Evolutionary conservation across 2,888 invertebrate species (phyloP), one percentile per base, ranked within the genome.

Genomic region (Crioceris asparagi): DNA sequence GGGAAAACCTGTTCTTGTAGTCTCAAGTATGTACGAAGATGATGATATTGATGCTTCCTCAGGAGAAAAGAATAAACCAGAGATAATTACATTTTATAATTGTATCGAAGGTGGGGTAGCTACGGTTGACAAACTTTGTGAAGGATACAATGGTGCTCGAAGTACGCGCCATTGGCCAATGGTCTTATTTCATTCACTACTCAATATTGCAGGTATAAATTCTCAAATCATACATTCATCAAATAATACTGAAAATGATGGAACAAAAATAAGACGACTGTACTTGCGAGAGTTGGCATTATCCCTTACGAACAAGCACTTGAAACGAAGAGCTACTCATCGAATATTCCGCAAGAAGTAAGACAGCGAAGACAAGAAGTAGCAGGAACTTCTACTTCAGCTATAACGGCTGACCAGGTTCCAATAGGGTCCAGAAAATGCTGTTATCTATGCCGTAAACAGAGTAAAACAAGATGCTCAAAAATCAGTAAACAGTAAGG

Each of bases 101-200:
- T 11, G 17, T 10, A 16, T n/a, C 16, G n/a, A 30, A 17, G 14
- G 15, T 8, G 16, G 16, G 17, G 30, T 30, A 30, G 30, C 16
- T 23, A 21, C 19, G n/a, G 32, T 19, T 18, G 17, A 17, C 18
- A 16, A 32, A 17, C 15, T 18, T 19, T 32, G 32, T 19, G 32
- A 17, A 11, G 11, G 19, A 32, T 32, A 32, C 19, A 32, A 32
- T 19, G 32, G 19, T 19, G 32, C 32, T 16, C 17, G 21, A 21
- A 32, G 23, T 19, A 32, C 32, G 17, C 17, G 32, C 3, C 17
- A 23, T n/a, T 32, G 19, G 32, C 32, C 21, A 31, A 31, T 31
- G 17, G 31, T 31, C 27, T 26, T 26, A 26, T 26, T 26, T n/a
- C n/a, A n/a, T n/a, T n/a, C n/a, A n/a, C n/a, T n/a, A n/a, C n/a